Evolutionary conservation across 2,113 vertebrate species (phyloP).

Genomic region (Nipponia nippon): DNA sequence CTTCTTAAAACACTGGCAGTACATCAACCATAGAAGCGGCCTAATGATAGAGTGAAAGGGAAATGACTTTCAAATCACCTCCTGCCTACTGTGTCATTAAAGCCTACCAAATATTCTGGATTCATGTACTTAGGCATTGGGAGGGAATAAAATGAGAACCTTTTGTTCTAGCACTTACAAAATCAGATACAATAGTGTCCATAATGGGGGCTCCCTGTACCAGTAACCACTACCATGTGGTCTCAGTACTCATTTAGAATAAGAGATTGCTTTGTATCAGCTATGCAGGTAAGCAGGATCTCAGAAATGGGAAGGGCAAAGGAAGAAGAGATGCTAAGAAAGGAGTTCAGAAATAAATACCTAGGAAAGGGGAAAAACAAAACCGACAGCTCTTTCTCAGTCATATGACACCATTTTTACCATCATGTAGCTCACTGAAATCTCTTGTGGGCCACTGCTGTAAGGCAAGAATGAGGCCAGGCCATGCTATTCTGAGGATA

Average conservation of each 20-base stretch:
- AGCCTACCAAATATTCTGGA: not conserved
- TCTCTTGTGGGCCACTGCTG: not conserved
- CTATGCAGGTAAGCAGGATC: not conserved
- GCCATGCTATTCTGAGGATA: not conserved
- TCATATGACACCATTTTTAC: not conserved
- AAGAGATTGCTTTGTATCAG: not conserved
- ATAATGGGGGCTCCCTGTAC: not conserved
- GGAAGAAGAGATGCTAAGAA: not conserved
- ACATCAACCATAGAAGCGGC: not conserved
- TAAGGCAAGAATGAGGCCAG: not conserved
- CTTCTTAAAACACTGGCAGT: not conserved
- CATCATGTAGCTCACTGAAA: not conserved
- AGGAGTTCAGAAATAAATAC: not conserved
- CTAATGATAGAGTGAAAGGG: not conserved
- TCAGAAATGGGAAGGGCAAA: not conserved
- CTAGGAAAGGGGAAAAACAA: not conserved
- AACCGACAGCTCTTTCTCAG: not conserved
- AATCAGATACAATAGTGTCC: not conserved
- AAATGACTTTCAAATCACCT: not conserved
- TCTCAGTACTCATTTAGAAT: not conserved
- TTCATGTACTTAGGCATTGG: not conserved
- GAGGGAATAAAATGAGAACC: not conserved
- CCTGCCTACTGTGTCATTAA: not conserved
- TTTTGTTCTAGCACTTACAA: not conserved
- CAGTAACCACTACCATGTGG: not conserved